Conservation (phyloP, 2,888 invertebrate species). For the Dynastes grantii region DNA sequence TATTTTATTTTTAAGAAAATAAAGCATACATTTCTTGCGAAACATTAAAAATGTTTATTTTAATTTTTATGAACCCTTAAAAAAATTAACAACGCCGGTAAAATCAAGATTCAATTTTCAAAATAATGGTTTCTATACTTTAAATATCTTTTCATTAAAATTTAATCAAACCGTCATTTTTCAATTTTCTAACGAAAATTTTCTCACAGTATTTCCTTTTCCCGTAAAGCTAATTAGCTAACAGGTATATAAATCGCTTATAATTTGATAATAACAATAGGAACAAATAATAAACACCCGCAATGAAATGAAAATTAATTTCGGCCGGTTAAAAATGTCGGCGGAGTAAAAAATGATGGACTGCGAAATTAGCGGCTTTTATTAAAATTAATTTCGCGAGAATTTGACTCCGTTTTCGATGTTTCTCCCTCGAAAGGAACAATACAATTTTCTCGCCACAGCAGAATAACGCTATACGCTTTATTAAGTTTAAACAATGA, state of each 20-base stretch:
- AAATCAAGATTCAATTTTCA: too few species aligned
- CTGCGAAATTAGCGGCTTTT: constrained; percentile 14
- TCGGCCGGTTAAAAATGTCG: constrained; percentile 11
- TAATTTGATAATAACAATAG: constrained; percentile 11
- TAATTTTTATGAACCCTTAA: too few species aligned
- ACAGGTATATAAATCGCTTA: not conserved
- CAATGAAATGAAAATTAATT: constrained; percentile 30
- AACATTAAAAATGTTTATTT: too few species aligned
- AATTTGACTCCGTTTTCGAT: not conserved
- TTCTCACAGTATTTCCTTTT: not conserved
- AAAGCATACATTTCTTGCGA: too few species aligned
- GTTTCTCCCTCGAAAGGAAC: not conserved
- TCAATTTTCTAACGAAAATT: too few species aligned
- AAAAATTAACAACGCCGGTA: too few species aligned
- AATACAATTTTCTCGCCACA: constrained; percentile 18
- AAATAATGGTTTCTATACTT: too few species aligned
- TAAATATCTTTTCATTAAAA: too few species aligned
- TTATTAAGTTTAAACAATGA: constrained; percentile 21
- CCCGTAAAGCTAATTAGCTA: not conserved
- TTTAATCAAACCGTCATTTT: too few species aligned
- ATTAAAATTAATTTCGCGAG: constrained; percentile 26
- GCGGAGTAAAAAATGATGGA: constrained; percentile 26
- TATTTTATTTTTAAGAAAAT: too few species aligned
- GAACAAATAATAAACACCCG: not conserved
- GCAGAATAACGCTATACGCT: constrained; percentile 6